A percentile compares a stretch with the other conserved stretches of the same genome.
Conservation (phyloP, 2,797 vertebrate genomes). For the Danio jaintianensis region DNA sequence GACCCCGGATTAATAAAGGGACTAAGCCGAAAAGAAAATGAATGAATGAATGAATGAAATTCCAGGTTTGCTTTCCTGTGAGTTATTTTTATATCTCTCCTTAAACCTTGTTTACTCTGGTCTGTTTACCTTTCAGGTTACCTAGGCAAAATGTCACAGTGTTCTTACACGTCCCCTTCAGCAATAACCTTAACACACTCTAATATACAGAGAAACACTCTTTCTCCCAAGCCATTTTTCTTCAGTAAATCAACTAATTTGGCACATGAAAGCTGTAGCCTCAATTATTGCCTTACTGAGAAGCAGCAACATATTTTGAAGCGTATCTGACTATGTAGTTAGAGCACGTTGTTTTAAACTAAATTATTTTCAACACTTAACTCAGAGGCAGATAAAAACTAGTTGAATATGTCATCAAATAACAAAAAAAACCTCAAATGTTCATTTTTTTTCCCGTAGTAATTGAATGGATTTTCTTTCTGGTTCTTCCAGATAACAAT, state of each 20-base stretch:
- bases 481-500: conserved; percentile 6
- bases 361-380: conserved; percentile 1
- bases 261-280: conserved; percentile 17
- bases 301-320: conserved; percentile 35
- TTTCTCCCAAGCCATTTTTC: conserved; percentile 16
- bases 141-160: conserved; percentile 12
- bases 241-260: neutral
- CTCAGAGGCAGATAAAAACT: neutral
- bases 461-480: conserved; percentile 18
- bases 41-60: too few species aligned
- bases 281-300: conserved; percentile 31
- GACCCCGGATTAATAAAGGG: too few species aligned
- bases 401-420: conserved; percentile 5
- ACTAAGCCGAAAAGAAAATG: too few species aligned
- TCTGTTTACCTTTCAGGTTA: conserved; percentile 22
- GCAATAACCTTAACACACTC: conserved; percentile 14
- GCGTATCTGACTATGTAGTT: conserved; percentile 23
- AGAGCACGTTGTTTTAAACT: conserved; percentile 18
- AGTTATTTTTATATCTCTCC: neutral
- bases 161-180: conserved; percentile 2
- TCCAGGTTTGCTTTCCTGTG: neutral
- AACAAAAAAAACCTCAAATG: conserved; percentile 10
- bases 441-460: neutral
- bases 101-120: conserved; percentile 14
- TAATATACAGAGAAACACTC: conserved; percentile 5